Evolutionary conservation across 2,113 vertebrate genomes (phyloP), one percentile per base, ranked within the genome.

Genomic region (Mesoclemmys tuberculata): DNA sequence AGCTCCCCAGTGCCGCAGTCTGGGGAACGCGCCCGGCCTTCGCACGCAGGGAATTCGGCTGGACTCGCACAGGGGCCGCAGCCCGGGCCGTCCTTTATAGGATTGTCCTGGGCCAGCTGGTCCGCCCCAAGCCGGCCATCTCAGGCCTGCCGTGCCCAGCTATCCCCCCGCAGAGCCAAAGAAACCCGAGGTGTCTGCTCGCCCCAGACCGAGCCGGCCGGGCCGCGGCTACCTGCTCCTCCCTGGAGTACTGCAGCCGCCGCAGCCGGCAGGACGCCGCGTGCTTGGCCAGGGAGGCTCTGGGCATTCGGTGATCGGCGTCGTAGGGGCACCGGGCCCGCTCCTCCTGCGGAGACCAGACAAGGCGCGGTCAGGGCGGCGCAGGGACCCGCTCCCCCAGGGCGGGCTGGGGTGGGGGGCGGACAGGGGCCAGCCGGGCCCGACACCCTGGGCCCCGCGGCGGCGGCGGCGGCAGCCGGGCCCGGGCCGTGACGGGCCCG

Each of bases 211-310:
- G n/a, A n/a, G n/a, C n/a, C n/a, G n/a, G n/a, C n/a, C n/a, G n/a
- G n/a, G n/a, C n/a, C n/a, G n/a, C n/a, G n/a, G 61, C 48, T 97
- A 98, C 99, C 99, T 99, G 98, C 85, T 99, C 99, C 90, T 99
- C 98, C 11, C 97, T 96, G 2, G 98, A 97, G 94, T 99, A 99
- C 49, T 98, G 99, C 97, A 99, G 97, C 90, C 97, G 98, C 24
- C 96, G 97, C 74, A 99, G 98, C 71, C 96, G 97, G 90, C 99
- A 99, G 8, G 98, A 98, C 9, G 96, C 91, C 82, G 98, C 96
- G 94, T 99, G 99, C 92, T 96, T 98, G 90, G 99, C 98, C 97
- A 99, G 97, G 90, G 98, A 99, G 5, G 98, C 96, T 11, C 92
- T 95, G 0, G 99, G 98, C 55, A 99, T 98, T 24, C 95, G 98